A percentile compares a stretch with the other conserved stretches of the same genome.
Evolutionary conservation across 2,797 vertebrate species (phyloP).

Genomic region (Cirrhinus molitorella): DNA sequence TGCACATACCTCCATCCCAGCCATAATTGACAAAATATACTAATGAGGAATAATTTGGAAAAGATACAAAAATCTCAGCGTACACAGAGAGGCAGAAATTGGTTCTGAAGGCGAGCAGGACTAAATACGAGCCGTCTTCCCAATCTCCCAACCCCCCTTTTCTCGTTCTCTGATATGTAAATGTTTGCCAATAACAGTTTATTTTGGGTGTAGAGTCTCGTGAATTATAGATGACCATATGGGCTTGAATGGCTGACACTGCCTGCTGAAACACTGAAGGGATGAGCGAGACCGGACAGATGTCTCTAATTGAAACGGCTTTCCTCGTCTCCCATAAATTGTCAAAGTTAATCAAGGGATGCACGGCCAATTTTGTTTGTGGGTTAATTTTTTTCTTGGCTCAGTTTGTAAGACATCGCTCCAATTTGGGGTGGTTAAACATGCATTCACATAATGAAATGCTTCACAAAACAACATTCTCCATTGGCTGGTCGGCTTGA

Average conservation of each 20-base stretch:
- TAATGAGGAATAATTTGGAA: conserved; percentile 45
- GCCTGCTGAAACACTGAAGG: conserved; percentile 58
- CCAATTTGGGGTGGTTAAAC: conserved; percentile 37
- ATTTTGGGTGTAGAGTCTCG: conserved; percentile 72
- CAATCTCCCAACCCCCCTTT: neutral
- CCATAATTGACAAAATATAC: conserved; percentile 27
- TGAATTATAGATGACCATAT: conserved; percentile 82
- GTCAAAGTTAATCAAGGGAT: conserved; percentile 69
- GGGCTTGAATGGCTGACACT: conserved; percentile 64
- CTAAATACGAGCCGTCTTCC: conserved; percentile 12
- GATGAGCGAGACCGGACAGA: conserved; percentile 72
- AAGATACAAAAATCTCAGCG: conserved; percentile 17
- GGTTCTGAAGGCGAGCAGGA: conserved; percentile 5
- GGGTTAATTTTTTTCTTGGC: conserved; percentile 39
- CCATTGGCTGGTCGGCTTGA: conserved; percentile 65
- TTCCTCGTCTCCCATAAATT: conserved; percentile 70
- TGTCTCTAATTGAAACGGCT: conserved; percentile 73
- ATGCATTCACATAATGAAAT: conserved; percentile 29
- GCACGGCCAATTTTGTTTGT: conserved; percentile 25
- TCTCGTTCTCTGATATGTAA: conserved; percentile 66
- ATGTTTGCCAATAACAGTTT: conserved; percentile 72
- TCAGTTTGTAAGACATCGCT: conserved; percentile 4
- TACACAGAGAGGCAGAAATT: conserved; percentile 30
- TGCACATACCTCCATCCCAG: neutral
- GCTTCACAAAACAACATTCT: conserved; percentile 16